These are phyloP conservation scores for Fratercula arctica DNA, from an alignment of 2,797 vertebrate species.

Conservation along the genomic window DNA sequence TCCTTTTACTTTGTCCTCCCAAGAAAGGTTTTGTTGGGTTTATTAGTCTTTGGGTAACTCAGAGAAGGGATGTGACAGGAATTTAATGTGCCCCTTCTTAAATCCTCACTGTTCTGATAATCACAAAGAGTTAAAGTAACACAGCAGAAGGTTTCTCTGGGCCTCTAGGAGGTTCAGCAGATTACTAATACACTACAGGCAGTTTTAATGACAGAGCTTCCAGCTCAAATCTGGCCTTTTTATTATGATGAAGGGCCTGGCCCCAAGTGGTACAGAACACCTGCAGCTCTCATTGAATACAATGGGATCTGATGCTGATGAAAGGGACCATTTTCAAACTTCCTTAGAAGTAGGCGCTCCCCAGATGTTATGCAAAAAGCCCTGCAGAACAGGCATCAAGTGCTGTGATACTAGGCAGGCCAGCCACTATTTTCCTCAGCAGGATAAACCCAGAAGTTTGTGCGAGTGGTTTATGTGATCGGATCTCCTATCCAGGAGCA, in stretches of 20 bases:
- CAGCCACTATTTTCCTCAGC: constrained; percentile 62
- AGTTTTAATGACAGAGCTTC: constrained; percentile 64
- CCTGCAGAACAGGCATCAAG: constrained; percentile 64
- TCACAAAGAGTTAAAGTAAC: constrained; percentile 58
- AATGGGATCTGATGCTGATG: constrained; percentile 72
- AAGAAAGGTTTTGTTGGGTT: constrained; percentile 43
- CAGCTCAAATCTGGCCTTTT: constrained; percentile 68
- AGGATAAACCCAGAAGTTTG: constrained; percentile 51
- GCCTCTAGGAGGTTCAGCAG: constrained; percentile 52
- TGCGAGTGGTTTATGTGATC: neutral
- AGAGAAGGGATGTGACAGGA: constrained; percentile 26
- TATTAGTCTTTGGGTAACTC: constrained; percentile 47
- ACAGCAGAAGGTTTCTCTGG: constrained; percentile 57
- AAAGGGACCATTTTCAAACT: constrained; percentile 70
- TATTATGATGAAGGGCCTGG: constrained; percentile 61
- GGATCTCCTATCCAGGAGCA: constrained; percentile 18
- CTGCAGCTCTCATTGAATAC: constrained; percentile 72
- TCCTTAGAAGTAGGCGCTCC: constrained; percentile 66
- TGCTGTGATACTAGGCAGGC: constrained; percentile 57
- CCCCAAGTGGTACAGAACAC: constrained; percentile 72
- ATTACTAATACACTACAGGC: constrained; percentile 67
- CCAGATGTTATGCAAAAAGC: constrained; percentile 71
- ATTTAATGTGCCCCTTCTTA: constrained; percentile 39
- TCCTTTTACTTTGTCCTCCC: constrained; percentile 40
- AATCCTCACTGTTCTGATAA: constrained; percentile 33